These are phyloP conservation scores for Fukomys damarensis DNA, from an alignment of 2,113 vertebrate genomes.

Conservation along the genomic window DNA sequence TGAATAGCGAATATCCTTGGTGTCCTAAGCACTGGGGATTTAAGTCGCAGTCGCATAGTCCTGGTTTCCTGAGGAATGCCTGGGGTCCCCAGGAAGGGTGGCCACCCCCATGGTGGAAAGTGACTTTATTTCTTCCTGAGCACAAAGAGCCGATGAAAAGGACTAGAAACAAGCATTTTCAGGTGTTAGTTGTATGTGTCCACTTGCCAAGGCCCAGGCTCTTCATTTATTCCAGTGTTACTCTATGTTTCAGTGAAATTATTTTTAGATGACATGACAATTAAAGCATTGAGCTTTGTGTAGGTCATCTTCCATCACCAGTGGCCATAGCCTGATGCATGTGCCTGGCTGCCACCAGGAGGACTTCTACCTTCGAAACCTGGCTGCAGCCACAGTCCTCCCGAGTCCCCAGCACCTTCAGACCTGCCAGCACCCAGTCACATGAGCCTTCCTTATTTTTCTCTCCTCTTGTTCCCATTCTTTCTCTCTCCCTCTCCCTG, in stretches of 20 bases:
- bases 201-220: background rate
- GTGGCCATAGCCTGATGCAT: background rate
- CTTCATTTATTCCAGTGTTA: background rate
- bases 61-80: background rate
- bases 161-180: background rate
- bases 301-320: background rate
- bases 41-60: background rate
- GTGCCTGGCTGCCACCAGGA: background rate
- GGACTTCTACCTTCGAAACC: background rate
- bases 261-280: background rate
- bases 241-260: background rate
- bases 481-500: background rate
- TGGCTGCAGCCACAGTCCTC: background rate
- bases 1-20: background rate
- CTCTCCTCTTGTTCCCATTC: background rate
- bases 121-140: background rate
- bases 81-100: background rate
- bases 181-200: background rate
- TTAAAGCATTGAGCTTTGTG: background rate
- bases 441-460: background rate
- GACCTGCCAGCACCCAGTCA: background rate
- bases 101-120: background rate
- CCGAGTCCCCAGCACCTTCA: background rate
- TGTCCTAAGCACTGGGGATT: background rate
- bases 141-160: background rate